These are phyloP conservation scores for Pantherophis vulpinus DNA, from an alignment of 2,797 vertebrate species.

Conservation along the genomic window DNA sequence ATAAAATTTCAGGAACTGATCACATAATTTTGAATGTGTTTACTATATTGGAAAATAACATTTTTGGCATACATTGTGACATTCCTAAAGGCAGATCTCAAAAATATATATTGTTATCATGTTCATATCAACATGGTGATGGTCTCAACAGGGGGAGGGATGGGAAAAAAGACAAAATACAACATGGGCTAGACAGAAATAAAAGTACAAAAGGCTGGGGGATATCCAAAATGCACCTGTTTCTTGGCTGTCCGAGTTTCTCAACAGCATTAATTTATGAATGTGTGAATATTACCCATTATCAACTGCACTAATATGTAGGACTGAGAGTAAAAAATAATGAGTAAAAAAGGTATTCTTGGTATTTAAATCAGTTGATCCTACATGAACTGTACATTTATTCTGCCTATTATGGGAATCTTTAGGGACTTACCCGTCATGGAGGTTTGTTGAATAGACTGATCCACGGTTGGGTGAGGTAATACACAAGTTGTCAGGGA, in stretches of 20 bases:
- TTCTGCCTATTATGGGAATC: slow-evolving; percentile 74
- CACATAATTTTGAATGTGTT: not conserved
- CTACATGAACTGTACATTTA: slow-evolving; percentile 76
- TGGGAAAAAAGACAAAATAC: not conserved
- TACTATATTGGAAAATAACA: not conserved
- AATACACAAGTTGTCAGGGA: slow-evolving; percentile 69
- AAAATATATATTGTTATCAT: not conserved
- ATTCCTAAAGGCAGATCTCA: slow-evolving; percentile 28
- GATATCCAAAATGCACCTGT: slow-evolving; percentile 69
- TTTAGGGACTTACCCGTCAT: slow-evolving; percentile 77
- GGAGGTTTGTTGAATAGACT: slow-evolving; percentile 76
- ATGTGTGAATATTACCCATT: slow-evolving; percentile 74
- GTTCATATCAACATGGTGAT: slow-evolving; percentile 31
- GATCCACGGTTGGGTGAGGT: slow-evolving; percentile 74
- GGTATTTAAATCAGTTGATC: slow-evolving; percentile 88
- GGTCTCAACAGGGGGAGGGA: slow-evolving; percentile 9
- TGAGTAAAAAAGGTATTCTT: slow-evolving; percentile 73
- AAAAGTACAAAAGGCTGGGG: slow-evolving; percentile 36
- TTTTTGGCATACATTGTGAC: not conserved
- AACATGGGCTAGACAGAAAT: slow-evolving; percentile 40
- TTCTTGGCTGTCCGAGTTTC: slow-evolving; percentile 61
- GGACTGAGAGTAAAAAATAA: slow-evolving; percentile 67
- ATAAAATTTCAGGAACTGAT: not conserved
- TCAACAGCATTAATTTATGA: slow-evolving; percentile 72
- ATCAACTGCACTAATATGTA: slow-evolving; percentile 67